Evolutionary conservation across 2,113 vertebrate species (phyloP), one percentile per base, ranked within the genome.

Genomic region (Colossoma macropomum): DNA sequence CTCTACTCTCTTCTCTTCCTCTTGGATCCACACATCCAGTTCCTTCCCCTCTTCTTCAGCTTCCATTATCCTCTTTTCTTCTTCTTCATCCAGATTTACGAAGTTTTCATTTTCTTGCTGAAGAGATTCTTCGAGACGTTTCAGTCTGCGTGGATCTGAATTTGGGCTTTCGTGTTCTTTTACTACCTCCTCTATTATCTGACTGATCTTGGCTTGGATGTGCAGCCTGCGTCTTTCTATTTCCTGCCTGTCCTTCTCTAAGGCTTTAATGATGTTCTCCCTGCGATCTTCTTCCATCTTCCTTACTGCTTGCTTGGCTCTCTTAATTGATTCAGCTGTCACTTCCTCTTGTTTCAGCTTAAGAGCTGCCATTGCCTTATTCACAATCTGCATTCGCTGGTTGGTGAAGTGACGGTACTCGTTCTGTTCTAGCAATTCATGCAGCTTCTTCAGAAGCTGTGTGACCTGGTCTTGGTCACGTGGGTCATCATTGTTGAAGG

Each of bases 401-500:
- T 59, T 75, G 69, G 27, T 60, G 32, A 81, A 88, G 73, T 59
- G 56, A 23, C 3, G 4, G 38, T 75, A 48, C 15, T 66, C 6
- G 11, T 85, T 86, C 17, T 11, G 5, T 13, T 6, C 32, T 28
- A 84, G 41, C 30, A 88, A 7, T 16, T 69, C 13, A 13, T 81
- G 27, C 25, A 86, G 30, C 21, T 34, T 81, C 78, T 72, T 0
- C 74, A 88, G 81, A 38, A 88, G 78, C 48, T 56, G 41, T 10
- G 45, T 38, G 38, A 86, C 84, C 70, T 88, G 86, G 17, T 68
- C 13, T n/a, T 9, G 41, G 23, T 88, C 77, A n/a, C 45, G 9
- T 10, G 28, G 41, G 30, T 81, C 59, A 34, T 59, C 78, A 45
- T 88, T 88, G 54, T 88, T 74, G 5, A 87, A 83, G 9, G 80